These are phyloP conservation scores for Himalopsyche phryganea DNA, from an alignment of 1,140 invertebrate genomes.

Conservation along the genomic window DNA sequence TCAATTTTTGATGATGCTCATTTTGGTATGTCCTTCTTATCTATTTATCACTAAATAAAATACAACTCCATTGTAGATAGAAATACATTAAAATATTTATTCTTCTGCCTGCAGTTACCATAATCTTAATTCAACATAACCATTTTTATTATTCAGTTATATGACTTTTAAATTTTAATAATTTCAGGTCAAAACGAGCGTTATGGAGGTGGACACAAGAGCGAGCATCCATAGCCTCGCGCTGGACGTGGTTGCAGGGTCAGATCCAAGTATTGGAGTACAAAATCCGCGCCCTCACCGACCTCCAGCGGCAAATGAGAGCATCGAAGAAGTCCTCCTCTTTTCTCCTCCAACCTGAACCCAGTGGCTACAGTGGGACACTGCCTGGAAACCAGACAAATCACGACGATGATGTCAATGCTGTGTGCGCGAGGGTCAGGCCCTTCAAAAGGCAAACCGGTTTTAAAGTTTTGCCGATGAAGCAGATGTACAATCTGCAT, in stretches of 20 bases:
- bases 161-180: too few species aligned
- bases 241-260: slow-evolving; percentile 89
- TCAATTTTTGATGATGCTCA: too few species aligned
- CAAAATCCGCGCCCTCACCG: slow-evolving; percentile 83
- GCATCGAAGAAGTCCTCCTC: slow-evolving; percentile 42
- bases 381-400: slow-evolving; percentile 52
- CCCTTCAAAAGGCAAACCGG: slow-evolving; percentile 54
- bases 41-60: too few species aligned
- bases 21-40: too few species aligned
- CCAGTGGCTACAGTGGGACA: slow-evolving; percentile 61
- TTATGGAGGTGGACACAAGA: slow-evolving; percentile 81
- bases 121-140: too few species aligned
- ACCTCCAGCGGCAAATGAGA: slow-evolving; percentile 65
- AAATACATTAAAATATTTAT: too few species aligned
- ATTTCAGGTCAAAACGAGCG: slow-evolving; percentile 73
- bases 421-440: slow-evolving; percentile 53
- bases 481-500: slow-evolving; percentile 70
- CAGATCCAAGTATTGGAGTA: slow-evolving; percentile 91
- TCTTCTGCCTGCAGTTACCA: too few species aligned
- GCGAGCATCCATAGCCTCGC: slow-evolving; percentile 74
- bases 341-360: slow-evolving; percentile 45
- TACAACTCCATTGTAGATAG: too few species aligned
- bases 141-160: too few species aligned
- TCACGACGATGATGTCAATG: slow-evolving; percentile 29
- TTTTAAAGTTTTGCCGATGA: slow-evolving; percentile 73